A percentile compares a stretch with the other conserved stretches of the same genome.
Evolutionary conservation across 2,888 invertebrate species (phyloP).

Genomic region (Lasioglossum zephyrum): DNA sequence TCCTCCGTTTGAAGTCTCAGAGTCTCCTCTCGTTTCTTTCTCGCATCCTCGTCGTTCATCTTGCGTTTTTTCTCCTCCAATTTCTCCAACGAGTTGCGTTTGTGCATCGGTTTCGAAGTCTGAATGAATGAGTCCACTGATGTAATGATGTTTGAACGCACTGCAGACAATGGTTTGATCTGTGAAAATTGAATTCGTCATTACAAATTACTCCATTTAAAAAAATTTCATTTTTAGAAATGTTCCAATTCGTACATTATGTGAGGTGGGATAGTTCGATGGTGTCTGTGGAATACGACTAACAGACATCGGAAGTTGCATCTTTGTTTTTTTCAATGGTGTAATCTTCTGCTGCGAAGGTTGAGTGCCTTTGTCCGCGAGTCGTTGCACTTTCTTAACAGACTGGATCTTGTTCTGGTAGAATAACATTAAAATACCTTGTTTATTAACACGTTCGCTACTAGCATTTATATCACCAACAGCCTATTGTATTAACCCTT

Average conservation of each 20-base stretch:
- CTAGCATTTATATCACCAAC: background rate
- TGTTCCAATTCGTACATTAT: slow-evolving; percentile 61
- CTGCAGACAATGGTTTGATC: slow-evolving; percentile 81
- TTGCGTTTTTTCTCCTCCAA: slow-evolving; percentile 80
- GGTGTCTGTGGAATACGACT: slow-evolving; percentile 78
- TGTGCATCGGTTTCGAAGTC: slow-evolving; percentile 78
- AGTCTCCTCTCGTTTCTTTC: slow-evolving; percentile 87
- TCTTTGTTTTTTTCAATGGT: slow-evolving; percentile 76
- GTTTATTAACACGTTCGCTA: background rate
- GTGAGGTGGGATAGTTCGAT: slow-evolving; percentile 55
- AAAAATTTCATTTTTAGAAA: background rate
- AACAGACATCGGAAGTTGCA: slow-evolving; percentile 75
- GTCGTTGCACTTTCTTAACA: slow-evolving; percentile 64
- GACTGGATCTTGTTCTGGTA: slow-evolving; percentile 74
- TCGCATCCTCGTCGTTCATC: slow-evolving; percentile 85
- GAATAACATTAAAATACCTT: background rate
- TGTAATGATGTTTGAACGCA: slow-evolving; percentile 80
- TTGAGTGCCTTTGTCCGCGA: slow-evolving; percentile 65
- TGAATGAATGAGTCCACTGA: slow-evolving; percentile 74
- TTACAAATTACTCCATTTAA: background rate
- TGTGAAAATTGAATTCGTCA: slow-evolving; percentile 64
- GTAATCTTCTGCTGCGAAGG: slow-evolving; percentile 73
- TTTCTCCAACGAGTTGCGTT: slow-evolving; percentile 76
- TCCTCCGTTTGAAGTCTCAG: slow-evolving; percentile 86
- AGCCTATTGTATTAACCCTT: background rate